Evolutionary conservation across 1,140 invertebrate species (phyloP), one percentile per base, ranked within the genome.

Genomic region (Leptestheria dahalacensis): DNA sequence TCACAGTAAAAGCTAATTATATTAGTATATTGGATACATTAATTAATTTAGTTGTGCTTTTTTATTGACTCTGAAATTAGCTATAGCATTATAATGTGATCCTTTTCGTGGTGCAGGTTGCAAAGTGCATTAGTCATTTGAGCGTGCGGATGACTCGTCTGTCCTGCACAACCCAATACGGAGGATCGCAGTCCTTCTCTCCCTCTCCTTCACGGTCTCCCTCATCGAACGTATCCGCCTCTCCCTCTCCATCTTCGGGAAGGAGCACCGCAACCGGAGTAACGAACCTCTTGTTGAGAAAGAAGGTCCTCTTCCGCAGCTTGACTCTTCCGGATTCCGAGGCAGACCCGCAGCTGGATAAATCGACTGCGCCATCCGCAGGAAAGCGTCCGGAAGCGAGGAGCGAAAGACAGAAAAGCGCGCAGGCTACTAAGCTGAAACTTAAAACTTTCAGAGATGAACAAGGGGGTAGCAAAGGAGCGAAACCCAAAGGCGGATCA

Each of bases 41-140:
- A 25, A 60, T 65, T 57, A 52, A 60, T 46, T 59, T 56, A 41
- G 59, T 61, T n/a, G 47, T 64, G n/a, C n/a, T 63, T 63, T 41
- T 50, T 64, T 54, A 64, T 63, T 25, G 61, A 64, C 55, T 58
- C 60, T 12, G 59, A 64, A 62, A 62, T 61, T 64, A 2, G 46
- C n/a, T n/a, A n/a, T n/a, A n/a, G n/a, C n/a, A n/a, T n/a, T n/a
- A n/a, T n/a, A n/a, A n/a, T n/a, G n/a, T n/a, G n/a, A n/a, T n/a
- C n/a, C 56, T 48, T n/a, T 60, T 15, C 6, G 20, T 26, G 23
- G 26, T 59, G 20, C 12, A 55, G 53, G 53, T 55, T 15, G 53
- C 53, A 1, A 26, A 33, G n/a, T 55, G 53, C 21, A 55, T 55
- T 18, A 55, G 53, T 20, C 53, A 29, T 29, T 33, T 55, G 0